Evolutionary conservation across 2,113 vertebrate species (phyloP).

Genomic region (Oreotrochilus melanogaster): DNA sequence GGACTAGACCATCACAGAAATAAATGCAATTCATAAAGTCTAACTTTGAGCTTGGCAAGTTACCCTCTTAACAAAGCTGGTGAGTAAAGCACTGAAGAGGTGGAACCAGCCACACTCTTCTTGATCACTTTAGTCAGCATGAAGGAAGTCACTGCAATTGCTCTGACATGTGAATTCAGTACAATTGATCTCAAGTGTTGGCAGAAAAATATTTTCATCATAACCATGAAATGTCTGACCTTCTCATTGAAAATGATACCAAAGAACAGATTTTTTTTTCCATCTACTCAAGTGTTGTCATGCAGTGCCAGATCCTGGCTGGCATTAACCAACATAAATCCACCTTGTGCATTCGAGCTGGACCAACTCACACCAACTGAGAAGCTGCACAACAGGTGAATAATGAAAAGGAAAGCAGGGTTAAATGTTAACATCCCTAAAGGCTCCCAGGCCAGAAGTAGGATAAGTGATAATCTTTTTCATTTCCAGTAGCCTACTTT

Average conservation of each 20-base stretch:
- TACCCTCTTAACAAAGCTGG: background rate
- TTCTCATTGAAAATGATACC: background rate
- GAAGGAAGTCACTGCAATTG: background rate
- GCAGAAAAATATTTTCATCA: background rate
- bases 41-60: background rate
- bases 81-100: slow-evolving; percentile 31
- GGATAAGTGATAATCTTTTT: background rate
- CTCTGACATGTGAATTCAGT: background rate
- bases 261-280: background rate
- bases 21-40: slow-evolving; percentile 8
- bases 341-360: fast-evolving
- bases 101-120: background rate
- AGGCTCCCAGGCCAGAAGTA: background rate
- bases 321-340: background rate
- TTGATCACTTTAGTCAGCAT: background rate
- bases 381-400: background rate
- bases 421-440: fast-evolving
- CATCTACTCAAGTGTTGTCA: background rate
- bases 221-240: background rate
- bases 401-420: background rate
- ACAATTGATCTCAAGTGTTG: background rate
- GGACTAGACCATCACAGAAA: background rate
- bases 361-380: background rate
- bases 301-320: background rate
- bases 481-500: background rate